Evolutionary conservation across 37 sponge, comb jelly and placozoan genomes (phyloP).

Genomic region (Spongia lamella): DNA sequence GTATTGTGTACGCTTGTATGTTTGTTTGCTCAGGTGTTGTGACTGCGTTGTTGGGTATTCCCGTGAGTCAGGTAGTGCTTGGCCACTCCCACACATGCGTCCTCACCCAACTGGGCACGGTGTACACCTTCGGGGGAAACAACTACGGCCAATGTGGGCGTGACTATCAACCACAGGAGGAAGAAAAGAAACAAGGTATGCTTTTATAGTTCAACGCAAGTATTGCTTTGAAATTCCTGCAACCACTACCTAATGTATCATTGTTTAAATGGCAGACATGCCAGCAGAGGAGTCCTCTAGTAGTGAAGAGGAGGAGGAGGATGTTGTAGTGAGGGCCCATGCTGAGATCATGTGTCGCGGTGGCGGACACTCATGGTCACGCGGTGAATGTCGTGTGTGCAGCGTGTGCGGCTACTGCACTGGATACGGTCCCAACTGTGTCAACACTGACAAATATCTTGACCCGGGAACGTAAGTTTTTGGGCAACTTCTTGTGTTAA

Average conservation of each 20-base stretch:
- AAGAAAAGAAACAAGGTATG: slow-evolving; percentile 22
- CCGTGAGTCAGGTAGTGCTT: slow-evolving; percentile 76
- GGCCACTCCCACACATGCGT: slow-evolving; percentile 83
- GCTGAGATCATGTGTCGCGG: slow-evolving; percentile 56
- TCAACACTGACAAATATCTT: slow-evolving; percentile 66
- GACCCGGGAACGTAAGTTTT: slow-evolving; percentile 81
- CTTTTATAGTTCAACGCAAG: not conserved
- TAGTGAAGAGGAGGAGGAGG: slow-evolving; percentile 50
- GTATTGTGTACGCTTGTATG: not conserved
- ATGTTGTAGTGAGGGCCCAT: not conserved
- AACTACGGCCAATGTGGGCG: slow-evolving; percentile 93
- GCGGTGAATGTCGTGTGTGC: slow-evolving; percentile 78
- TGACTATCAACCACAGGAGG: slow-evolving; percentile 60
- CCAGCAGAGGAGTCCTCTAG: slow-evolving; percentile 25
- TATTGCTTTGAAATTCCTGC: too few species aligned
- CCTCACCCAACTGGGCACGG: slow-evolving; percentile 66
- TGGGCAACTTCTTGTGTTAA: too few species aligned
- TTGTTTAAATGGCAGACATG: too few species aligned
- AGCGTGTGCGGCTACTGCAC: slow-evolving; percentile 88
- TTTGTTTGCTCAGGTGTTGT: slow-evolving; percentile 83
- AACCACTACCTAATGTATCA: too few species aligned
- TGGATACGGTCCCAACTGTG: slow-evolving; percentile 91
- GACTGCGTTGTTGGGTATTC: slow-evolving; percentile 66
- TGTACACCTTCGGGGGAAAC: slow-evolving; percentile 91
- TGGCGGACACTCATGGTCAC: slow-evolving; percentile 78